Conservation (phyloP, 2,113 vertebrate species). For the Oreochromis tanganicae region DNA sequence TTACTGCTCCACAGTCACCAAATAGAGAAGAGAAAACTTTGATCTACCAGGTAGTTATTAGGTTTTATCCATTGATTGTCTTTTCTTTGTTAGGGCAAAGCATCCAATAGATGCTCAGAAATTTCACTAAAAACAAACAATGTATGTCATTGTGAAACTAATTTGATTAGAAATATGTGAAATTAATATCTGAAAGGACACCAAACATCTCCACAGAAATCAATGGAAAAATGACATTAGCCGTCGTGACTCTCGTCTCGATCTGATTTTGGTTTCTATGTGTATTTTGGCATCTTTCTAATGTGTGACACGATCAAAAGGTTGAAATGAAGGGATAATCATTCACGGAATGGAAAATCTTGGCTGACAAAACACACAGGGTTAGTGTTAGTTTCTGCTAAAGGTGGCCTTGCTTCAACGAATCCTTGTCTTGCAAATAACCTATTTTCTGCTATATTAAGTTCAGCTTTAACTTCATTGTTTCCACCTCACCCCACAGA, state of each 20-base stretch:
- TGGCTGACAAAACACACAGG: neutral
- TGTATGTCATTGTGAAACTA: neutral
- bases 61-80: neutral
- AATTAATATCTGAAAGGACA: neutral
- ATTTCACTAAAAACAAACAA: neutral
- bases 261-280: neutral
- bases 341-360: neutral
- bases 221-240: neutral
- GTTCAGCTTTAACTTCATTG: neutral
- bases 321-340: neutral
- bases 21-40: neutral
- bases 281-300: neutral
- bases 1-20: neutral
- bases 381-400: neutral
- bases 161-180: neutral
- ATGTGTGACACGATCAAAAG: neutral
- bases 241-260: neutral
- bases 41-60: neutral
- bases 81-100: neutral
- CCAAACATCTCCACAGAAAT: neutral
- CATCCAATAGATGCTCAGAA: neutral
- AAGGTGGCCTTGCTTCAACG: neutral
- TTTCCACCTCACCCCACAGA: neutral
- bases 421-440: neutral
- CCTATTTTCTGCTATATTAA: neutral